These are phyloP conservation scores for Trichomalopsis sarcophagae DNA, from an alignment of 1,140 invertebrate species.

Conservation along the genomic window DNA sequence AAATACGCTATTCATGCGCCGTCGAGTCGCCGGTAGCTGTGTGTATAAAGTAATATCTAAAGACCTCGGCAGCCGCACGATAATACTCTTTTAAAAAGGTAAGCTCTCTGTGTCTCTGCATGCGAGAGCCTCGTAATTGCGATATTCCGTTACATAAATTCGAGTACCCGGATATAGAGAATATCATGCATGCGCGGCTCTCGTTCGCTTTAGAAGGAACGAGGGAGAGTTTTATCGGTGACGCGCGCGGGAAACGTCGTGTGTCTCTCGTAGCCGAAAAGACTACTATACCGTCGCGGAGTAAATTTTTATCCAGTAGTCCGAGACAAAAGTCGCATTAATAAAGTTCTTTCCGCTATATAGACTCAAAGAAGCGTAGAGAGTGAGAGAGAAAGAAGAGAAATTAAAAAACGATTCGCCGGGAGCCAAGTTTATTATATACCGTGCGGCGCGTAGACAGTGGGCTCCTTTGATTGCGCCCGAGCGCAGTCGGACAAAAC, in stretches of 20 bases:
- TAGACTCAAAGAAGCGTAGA: no score
- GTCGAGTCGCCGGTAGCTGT: not conserved
- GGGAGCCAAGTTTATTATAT: not conserved
- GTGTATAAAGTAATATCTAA: not conserved
- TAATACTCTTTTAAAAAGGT: conserved; percentile 19
- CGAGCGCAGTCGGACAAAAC: not conserved
- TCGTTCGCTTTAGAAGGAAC: no score
- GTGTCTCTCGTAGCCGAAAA: not conserved
- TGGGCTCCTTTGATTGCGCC: not conserved
- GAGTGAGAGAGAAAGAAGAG: not conserved
- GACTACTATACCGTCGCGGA: no score
- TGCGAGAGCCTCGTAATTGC: conserved; percentile 42
- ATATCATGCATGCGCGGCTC: no score
- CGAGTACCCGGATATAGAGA: not conserved
- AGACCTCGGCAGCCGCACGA: not conserved
- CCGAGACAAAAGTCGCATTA: not conserved
- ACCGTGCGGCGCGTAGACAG: not conserved
- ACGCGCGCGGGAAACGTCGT: not conserved
- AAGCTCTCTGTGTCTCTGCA: not conserved
- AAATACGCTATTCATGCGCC: not conserved
- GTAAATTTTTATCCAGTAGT: not conserved
- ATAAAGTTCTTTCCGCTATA: not conserved
- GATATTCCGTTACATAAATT: conserved; percentile 43
- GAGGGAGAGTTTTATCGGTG: conserved; percentile 41
- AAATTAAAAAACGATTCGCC: not conserved